Base-by-base conservation (phyloP, 2,113 vertebrate species). In the Psittacus erithacus region DNA sequence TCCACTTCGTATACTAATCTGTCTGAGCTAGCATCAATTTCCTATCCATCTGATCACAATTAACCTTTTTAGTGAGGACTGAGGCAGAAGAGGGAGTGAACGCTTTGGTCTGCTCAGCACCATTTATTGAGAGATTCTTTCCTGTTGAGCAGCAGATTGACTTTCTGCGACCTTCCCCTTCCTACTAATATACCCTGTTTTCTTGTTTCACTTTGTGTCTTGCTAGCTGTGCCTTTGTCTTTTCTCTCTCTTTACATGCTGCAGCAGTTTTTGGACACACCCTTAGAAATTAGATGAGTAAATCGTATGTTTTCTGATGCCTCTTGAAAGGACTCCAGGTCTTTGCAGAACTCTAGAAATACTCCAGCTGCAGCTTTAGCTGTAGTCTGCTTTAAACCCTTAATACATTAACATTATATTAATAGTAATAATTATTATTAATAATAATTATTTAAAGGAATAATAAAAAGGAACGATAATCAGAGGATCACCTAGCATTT, bases 111-210 rank as follows among this genome's bases (percentile, higher is more conserved):
- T 81, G 65, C 62, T 82, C 33, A 27, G 50, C 62, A 38, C 73
- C 74, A 4, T 75, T 92, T 93, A 38, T 17, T 1, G 33, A 95
- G 86, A 41, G 13, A 17, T 50, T 74, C 68, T 86, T 59, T 74
- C 63, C 76, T 63, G 28, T 49, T 65, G 62, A 69, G 84, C 3
- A 53, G 57, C 33, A 60, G 50, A 23, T 29, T 91, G 86, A 79
- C 83, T 96, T 89, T 84, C 65, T 80, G 28, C 79, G 91, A 93
- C 93, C 89, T 95, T 87, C 80, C 43, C 24, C 18, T 71, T 87
- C 74, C 65, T 71, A 20, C 69, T 60, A 33, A 12, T 16, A 31
- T 1, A 55, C 9, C n/a, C 60, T 53, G 31, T 63, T 90, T 86
- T 43, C 55, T 83, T 65, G 8, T 71, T 92, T 84, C 47, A 25